phyloP scores from a whole-genome alignment of 2,797 vertebrate species.

The Mycteria americana region DNA sequence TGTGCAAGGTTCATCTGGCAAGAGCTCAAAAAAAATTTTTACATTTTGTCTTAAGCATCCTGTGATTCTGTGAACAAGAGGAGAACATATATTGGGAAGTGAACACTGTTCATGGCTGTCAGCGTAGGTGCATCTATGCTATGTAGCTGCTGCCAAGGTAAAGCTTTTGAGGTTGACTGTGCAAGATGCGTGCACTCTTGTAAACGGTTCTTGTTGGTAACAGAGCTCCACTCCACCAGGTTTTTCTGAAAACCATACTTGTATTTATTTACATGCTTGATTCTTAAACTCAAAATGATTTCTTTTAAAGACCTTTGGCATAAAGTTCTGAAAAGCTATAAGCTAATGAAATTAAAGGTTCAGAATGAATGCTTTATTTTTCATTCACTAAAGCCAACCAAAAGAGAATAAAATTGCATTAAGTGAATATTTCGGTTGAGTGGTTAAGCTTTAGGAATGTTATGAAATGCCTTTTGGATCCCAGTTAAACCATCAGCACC shows the following conservation, averaged over 20 bases:
- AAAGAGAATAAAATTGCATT: not conserved
- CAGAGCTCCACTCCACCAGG: not conserved
- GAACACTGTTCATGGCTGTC: not conserved
- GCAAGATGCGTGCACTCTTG: not conserved
- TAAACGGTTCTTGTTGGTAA: not conserved
- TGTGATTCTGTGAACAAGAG: not conserved
- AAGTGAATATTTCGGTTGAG: not conserved
- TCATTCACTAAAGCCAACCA: not conserved
- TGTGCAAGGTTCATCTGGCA: not conserved
- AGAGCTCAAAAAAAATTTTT: not conserved
- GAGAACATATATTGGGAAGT: not conserved
- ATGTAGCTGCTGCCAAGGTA: not conserved
- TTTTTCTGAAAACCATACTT: not conserved
- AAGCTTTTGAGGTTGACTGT: not conserved
- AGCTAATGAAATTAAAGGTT: not conserved
- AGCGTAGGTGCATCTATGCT: not conserved
- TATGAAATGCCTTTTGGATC: not conserved
- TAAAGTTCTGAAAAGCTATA: not conserved
- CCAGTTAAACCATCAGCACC: not conserved
- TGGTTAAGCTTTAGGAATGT: conserved; percentile 19
- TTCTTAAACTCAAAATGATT: not conserved
- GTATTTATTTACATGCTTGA: not conserved
- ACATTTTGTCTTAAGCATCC: not conserved
- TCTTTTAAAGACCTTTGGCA: not conserved
- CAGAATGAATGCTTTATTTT: not conserved